A percentile compares a stretch with the other conserved stretches of the same genome.
Conservation (phyloP, 2,113 vertebrate species). For the Halcyon senegalensis region DNA sequence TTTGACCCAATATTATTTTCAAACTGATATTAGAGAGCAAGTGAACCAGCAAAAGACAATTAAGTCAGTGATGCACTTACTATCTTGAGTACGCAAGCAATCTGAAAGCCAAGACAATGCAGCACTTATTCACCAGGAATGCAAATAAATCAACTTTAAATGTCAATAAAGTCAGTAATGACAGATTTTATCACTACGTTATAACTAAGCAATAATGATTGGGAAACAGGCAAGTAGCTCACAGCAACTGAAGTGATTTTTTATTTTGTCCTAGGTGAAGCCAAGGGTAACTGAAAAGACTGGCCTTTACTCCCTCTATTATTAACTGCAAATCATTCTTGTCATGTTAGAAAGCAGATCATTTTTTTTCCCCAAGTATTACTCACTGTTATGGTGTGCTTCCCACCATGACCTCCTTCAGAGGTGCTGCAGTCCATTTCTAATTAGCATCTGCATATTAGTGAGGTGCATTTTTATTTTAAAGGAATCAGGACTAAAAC, state of each 20-base stretch:
- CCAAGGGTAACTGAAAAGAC: conserved; percentile 78
- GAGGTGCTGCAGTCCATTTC: conserved; percentile 65
- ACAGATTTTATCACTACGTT: conserved; percentile 78
- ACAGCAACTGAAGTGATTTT: conserved; percentile 70
- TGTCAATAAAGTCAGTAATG: conserved; percentile 80
- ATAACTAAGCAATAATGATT: conserved; percentile 76
- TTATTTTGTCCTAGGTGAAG: conserved; percentile 77
- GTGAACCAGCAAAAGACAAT: conserved; percentile 79
- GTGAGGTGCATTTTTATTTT: conserved; percentile 28
- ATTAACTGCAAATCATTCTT: conserved; percentile 80
- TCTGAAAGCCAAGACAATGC: conserved; percentile 65
- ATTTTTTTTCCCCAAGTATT: conserved; percentile 67
- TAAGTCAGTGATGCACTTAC: conserved; percentile 68
- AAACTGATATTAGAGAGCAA: conserved; percentile 71
- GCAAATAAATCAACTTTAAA: conserved; percentile 79
- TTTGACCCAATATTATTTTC: conserved; percentile 59
- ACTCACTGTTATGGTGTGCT: conserved; percentile 66
- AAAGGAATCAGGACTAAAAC: conserved; percentile 7
- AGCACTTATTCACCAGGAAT: conserved; percentile 69
- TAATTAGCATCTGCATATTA: conserved; percentile 65
- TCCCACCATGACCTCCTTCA: conserved; percentile 68
- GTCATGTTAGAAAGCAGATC: conserved; percentile 74
- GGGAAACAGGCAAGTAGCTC: conserved; percentile 69
- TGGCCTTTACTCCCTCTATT: conserved; percentile 74
- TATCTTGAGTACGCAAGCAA: conserved; percentile 70